A percentile compares a stretch with the other conserved stretches of the same genome.
Conservation (phyloP, 2,888 invertebrate species). For the Tetranychus piercei region DNA sequence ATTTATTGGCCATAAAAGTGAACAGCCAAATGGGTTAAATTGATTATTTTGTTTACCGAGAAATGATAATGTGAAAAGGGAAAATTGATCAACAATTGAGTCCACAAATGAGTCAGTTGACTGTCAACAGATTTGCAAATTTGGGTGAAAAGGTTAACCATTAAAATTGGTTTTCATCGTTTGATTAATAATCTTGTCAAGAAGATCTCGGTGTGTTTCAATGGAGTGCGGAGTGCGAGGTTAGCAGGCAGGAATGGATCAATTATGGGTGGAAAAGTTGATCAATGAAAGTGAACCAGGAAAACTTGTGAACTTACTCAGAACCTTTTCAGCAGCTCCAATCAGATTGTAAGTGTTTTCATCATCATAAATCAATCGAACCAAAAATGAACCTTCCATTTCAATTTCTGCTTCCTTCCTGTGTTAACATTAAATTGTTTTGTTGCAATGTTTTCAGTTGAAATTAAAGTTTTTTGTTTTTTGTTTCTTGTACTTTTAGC, state of each 20-base stretch:
- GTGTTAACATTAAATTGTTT: constrained; percentile 19
- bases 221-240: no score
- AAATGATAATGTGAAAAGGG: neutral
- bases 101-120: no score
- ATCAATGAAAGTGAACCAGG: no score
- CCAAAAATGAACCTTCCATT: constrained; percentile 87
- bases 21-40: neutral
- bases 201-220: no score
- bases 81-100: neutral
- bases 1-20: no score
- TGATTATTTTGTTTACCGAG: neutral
- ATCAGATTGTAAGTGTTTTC: constrained; percentile 84
- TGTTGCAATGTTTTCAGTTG: neutral
- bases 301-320: constrained; percentile 46
- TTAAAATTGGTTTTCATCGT: no score
- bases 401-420: constrained; percentile 78
- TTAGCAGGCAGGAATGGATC: no score
- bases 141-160: no score
- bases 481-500: no score
- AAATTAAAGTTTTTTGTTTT: neutral
- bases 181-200: no score
- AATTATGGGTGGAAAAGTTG: no score
- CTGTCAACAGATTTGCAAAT: no score
- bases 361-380: constrained; percentile 83
- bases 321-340: constrained; percentile 69